Conservation (phyloP, 2,113 vertebrate genomes). For the Eurypyga helias region DNA sequence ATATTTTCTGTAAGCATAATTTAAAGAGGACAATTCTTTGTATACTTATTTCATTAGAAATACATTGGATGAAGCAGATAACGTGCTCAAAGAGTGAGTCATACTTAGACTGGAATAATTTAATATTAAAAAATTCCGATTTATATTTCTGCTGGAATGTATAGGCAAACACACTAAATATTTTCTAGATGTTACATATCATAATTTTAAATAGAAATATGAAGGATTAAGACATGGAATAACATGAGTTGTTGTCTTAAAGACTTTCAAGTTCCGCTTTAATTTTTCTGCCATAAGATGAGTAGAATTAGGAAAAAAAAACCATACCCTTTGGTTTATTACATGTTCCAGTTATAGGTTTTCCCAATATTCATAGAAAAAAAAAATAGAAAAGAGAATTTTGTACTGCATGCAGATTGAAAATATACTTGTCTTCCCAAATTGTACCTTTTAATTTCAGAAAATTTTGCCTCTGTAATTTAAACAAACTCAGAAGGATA, state of each 20-base stretch:
- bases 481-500: background rate
- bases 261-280: background rate
- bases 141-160: background rate
- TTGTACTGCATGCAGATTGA: background rate
- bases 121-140: background rate
- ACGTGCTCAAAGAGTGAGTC: background rate
- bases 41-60: background rate
- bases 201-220: background rate
- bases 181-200: background rate
- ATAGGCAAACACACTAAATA: background rate
- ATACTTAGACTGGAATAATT: background rate
- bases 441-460: constrained; percentile 2
- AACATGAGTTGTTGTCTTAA: background rate
- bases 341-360: background rate
- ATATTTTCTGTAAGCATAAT: background rate
- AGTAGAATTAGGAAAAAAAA: background rate
- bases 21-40: background rate
- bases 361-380: background rate
- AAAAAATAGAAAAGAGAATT: background rate
- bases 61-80: background rate
- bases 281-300: background rate
- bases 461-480: constrained; percentile 17
- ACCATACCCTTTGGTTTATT: background rate
- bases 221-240: background rate
- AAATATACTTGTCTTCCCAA: background rate